Evolutionary conservation across 2,113 vertebrate species (phyloP).

Genomic region (Sapajus apella): DNA sequence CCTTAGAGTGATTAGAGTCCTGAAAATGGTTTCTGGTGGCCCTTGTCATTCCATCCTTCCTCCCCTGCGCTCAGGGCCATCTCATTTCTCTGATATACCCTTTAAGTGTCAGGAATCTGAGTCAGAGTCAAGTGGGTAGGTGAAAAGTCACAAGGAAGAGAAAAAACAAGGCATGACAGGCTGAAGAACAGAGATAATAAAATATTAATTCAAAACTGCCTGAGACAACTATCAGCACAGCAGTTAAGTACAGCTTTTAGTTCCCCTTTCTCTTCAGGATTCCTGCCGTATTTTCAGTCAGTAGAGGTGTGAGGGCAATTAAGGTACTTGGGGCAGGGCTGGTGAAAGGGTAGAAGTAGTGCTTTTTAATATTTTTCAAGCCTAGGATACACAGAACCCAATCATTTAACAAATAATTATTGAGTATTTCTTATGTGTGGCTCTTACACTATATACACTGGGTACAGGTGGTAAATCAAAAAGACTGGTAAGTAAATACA

Average conservation of each 20-base stretch:
- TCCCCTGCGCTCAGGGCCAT: constrained; percentile 43
- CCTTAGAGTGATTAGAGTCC: constrained; percentile 56
- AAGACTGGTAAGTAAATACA: background rate
- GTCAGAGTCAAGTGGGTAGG: constrained; percentile 66
- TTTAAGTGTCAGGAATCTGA: constrained; percentile 52
- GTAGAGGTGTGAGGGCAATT: background rate
- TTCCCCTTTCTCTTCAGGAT: constrained; percentile 17
- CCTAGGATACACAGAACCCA: background rate
- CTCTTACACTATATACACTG: background rate
- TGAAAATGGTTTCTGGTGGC: constrained; percentile 60
- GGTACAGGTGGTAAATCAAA: background rate
- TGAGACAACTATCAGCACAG: background rate
- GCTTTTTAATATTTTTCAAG: constrained; percentile 46
- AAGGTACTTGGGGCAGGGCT: background rate
- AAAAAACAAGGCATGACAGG: constrained; percentile 35
- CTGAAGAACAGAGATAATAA: constrained; percentile 47
- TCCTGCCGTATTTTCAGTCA: background rate
- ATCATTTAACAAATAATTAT: constrained; percentile 15
- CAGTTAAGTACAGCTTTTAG: background rate
- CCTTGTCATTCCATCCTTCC: constrained; percentile 52
- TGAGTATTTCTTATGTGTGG: background rate
- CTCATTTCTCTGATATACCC: constrained; percentile 41
- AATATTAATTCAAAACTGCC: constrained; percentile 53
- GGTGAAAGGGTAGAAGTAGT: background rate
- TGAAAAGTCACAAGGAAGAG: constrained; percentile 56